Evolutionary conservation across 2,113 vertebrate species (phyloP), one percentile per base, ranked within the genome.

Genomic region (Caranx melampygus): DNA sequence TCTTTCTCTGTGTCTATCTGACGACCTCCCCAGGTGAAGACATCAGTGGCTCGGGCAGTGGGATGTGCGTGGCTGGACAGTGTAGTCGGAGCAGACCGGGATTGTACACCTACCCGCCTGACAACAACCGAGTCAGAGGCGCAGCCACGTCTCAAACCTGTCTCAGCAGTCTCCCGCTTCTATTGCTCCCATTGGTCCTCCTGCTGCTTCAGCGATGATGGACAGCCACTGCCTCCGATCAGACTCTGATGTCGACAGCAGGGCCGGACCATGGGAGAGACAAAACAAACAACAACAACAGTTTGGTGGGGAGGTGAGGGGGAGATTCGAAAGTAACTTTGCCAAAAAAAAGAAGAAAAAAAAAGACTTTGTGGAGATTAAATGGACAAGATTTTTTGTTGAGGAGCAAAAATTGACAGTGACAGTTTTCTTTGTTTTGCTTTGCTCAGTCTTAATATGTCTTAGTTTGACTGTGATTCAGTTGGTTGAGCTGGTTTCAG

Each of bases 21-120:
- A 20, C 69, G 11, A 14, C 31, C 52, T 37, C 45, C 33, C 2
- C 83, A 99, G 98, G 97, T 87, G 98, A 99, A 0, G 97, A 99
- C 59, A 92, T 96, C 92, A 98, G 98, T 0, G 97, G 98, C 67
- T 99, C 98, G 0, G 98, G 98, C 16, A 99, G 98, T 0, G 98
- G 97, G 0, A 96, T 95, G 93, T 99, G 97, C 83, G 83, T 87
- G 0, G 95, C 97, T 0, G 95, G 96, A 0, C 63, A 90, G 26
- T 98, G 98, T 7, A 3, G 82, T 31, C 92, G 88, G 16, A 90
- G 73, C 78, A 79, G 90, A 54, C 88, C 92, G 0, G 94, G 95
- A 82, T 85, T 95, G 0, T 96, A 96, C 0, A 91, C 95, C 6
- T 95, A 95, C 74, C 82, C 96, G 0, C 95, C 96, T 44, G 94